Conservation (phyloP, 2,113 vertebrate species). For the Sorex araneus region DNA sequence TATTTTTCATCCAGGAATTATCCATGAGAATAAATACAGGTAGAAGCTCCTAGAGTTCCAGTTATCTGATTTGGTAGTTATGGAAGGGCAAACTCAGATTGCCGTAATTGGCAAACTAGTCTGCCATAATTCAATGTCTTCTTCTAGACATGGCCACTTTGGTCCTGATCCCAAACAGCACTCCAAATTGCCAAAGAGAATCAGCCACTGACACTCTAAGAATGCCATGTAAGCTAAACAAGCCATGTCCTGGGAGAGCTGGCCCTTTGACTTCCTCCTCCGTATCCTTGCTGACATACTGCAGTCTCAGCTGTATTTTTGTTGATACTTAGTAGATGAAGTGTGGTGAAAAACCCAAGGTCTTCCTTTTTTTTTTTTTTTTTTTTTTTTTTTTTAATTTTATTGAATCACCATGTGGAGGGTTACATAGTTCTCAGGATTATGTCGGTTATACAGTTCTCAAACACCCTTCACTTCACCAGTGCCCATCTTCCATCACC, state of each 20-base stretch:
- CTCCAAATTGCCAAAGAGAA: not conserved
- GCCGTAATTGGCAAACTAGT: not conserved
- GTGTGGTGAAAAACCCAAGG: constrained; percentile 2
- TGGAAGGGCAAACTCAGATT: not conserved
- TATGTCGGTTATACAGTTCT: too few species aligned
- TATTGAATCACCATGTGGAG: too few species aligned
- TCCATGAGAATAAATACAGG: not conserved
- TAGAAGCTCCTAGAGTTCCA: not conserved
- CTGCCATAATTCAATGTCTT: not conserved
- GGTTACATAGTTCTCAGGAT: too few species aligned
- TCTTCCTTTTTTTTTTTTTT: too few species aligned
- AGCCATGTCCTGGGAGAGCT: not conserved
- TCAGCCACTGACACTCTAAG: not conserved
- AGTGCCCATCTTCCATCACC: too few species aligned
- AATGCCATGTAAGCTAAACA: not conserved
- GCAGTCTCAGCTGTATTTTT: constrained; percentile 36
- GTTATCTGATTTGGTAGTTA: not conserved
- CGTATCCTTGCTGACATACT: not conserved
- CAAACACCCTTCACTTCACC: too few species aligned
- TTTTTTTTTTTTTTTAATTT: too few species aligned
- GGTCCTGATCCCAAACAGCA: not conserved
- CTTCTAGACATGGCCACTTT: not conserved
- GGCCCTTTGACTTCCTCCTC: not conserved
- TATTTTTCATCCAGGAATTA: not conserved
- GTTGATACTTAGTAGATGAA: constrained; percentile 26